Conservation (phyloP, 2,113 vertebrate genomes). For the Alexandromys fortis region DNA sequence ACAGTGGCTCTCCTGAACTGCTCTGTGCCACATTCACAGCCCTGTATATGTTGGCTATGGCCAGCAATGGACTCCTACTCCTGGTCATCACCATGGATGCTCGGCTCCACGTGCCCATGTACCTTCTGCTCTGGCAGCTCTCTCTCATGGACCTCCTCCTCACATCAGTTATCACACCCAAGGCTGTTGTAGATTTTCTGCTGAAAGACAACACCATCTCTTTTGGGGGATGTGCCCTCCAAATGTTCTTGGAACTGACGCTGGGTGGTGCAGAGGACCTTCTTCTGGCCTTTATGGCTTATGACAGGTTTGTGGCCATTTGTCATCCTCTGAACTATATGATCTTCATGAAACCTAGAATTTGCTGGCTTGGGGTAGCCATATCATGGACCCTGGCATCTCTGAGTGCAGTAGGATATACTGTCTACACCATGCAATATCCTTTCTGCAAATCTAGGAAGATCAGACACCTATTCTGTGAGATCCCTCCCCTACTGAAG, state of each 20-base stretch:
- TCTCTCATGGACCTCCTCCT: neutral
- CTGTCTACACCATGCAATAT: neutral
- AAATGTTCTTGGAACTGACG: conserved; percentile 6
- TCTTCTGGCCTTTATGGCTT: neutral
- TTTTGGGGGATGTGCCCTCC: neutral
- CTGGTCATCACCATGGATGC: neutral
- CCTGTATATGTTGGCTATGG: neutral
- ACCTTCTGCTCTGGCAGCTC: neutral
- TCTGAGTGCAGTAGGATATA: neutral
- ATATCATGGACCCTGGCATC: neutral
- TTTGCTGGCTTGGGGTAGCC: neutral
- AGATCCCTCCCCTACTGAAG: neutral
- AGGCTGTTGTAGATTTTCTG: neutral
- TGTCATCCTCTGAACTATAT: conserved; percentile 20
- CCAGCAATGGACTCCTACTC: neutral
- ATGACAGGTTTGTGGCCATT: conserved; percentile 22
- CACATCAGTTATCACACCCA: neutral
- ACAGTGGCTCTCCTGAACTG: neutral
- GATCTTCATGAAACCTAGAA: neutral
- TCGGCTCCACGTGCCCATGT: neutral
- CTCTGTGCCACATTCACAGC: neutral
- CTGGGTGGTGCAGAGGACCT: conserved; percentile 3
- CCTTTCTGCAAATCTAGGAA: neutral
- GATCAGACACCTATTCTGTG: neutral
- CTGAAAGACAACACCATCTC: neutral